These are phyloP conservation scores for Malurus leucopterus DNA, from an alignment of 2,797 vertebrate genomes.

Conservation along the genomic window DNA sequence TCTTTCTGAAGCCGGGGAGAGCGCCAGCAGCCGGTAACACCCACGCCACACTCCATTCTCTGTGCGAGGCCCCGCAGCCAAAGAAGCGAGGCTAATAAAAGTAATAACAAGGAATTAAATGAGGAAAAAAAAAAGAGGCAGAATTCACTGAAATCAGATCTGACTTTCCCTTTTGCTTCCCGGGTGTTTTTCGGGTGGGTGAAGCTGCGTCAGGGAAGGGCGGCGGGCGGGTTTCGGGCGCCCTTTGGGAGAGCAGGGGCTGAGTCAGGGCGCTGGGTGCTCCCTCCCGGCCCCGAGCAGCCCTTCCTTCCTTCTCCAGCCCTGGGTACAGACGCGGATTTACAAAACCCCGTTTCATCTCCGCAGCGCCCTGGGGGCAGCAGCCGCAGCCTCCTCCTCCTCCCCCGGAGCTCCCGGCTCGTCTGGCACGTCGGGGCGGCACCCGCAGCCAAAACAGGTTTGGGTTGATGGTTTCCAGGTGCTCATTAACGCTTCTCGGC, in stretches of 20 bases:
- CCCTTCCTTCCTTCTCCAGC: background rate
- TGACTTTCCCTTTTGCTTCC: background rate
- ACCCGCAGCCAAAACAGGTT: constrained; percentile 31
- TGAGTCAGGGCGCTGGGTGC: background rate
- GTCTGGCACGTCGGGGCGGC: constrained; percentile 19
- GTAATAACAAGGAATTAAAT: constrained; percentile 9
- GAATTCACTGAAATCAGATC: constrained; percentile 7
- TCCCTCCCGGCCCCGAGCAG: background rate
- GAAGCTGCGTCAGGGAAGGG: background rate
- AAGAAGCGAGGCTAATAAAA: constrained; percentile 17
- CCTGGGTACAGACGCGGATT: background rate
- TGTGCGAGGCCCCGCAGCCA: constrained; percentile 21
- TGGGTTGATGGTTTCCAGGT: constrained; percentile 15
- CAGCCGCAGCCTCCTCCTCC: background rate
- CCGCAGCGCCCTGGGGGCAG: background rate
- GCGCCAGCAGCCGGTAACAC: constrained; percentile 35
- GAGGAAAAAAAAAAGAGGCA: background rate
- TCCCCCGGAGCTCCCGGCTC: background rate
- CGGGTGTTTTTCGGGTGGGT: background rate
- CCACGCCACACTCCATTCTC: constrained; percentile 29
- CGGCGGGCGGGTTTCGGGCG: background rate
- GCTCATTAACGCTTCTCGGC: constrained; percentile 7
- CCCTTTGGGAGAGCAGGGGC: background rate
- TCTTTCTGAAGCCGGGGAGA: constrained; percentile 18
- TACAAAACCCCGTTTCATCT: constrained; percentile 11